Evolutionary conservation across 2,797 vertebrate genomes (phyloP), one percentile per base, ranked within the genome.

Genomic region (Tolypeutes matacus): DNA sequence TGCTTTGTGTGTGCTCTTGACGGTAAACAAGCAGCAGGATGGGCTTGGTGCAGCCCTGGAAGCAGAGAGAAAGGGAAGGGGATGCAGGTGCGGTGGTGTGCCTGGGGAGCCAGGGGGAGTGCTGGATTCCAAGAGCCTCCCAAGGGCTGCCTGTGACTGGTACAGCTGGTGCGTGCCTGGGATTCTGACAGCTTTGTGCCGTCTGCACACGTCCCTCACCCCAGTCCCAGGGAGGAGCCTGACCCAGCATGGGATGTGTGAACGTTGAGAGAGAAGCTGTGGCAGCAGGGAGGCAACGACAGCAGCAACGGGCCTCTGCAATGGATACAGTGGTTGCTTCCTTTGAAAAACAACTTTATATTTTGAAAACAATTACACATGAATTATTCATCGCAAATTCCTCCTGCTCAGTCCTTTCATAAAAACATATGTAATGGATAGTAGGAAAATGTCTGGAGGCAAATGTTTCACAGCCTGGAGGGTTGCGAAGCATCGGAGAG

Each of bases 311-410:
- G 34, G 60, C 36, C 91, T 81, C 91, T 2, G 81, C 23, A 39
- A n/a, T 0, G 14, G 72, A 83, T 9, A 51, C 62, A 92, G 8
- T 13, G 65, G 49, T 36, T 53, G 90, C 81, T 88, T 39, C 34
- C 93, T 94, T 86, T 76, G 85, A 94, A 91, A 96, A 91, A 78
- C 46, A 93, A 96, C 78, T 95, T 91, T 20, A 6, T 94, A 80
- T 93, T 97, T 95, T 96, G 93, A 93, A 97, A 97, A 96, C 92
- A 97, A 96, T 89, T 77, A 34, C 60, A 34, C 72, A 84, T 96
- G 85, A 96, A 97, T 97, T 95, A 97, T 97, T 97, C 97, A 96
- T 94, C 0, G 77, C 46, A 62, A 95, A 95, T 82, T 80, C 92
- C 88, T 96, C 89, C 90, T 46, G 73, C 80, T 86, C 53, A 31